phyloP scores from a whole-genome alignment of 2,113 vertebrate species.

The Spheniscus mendiculus region DNA sequence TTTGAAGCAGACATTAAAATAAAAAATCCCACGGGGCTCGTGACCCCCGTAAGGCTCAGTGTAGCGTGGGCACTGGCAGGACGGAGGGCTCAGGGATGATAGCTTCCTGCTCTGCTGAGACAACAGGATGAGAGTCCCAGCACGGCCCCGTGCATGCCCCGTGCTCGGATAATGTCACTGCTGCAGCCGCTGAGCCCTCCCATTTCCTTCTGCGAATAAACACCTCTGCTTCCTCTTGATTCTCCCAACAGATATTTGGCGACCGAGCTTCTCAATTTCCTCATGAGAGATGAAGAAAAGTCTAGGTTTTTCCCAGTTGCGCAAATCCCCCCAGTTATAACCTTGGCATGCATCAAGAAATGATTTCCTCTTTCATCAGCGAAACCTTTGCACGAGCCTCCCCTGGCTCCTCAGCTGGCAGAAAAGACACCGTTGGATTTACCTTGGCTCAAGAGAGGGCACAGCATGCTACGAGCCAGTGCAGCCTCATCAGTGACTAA shows the following conservation, averaged over 20 bases:
- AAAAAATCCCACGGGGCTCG: neutral
- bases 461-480: neutral
- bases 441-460: neutral
- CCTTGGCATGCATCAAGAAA: constrained; percentile 5
- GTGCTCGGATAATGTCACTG: neutral
- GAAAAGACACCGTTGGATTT: neutral
- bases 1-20: constrained; percentile 26
- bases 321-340: neutral
- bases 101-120: constrained; percentile 28
- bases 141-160: neutral
- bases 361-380: constrained; percentile 4
- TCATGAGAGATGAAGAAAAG: constrained; percentile 37
- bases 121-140: constrained; percentile 61
- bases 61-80: neutral
- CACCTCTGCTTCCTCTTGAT: constrained; percentile 64
- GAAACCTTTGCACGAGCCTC: constrained; percentile 5
- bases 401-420: neutral
- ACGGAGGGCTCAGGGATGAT: neutral
- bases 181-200: constrained; percentile 11
- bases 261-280: constrained; percentile 21
- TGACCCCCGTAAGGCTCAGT: neutral
- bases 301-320: constrained; percentile 53
- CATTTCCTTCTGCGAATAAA: constrained; percentile 54
- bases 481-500: neutral
- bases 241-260: constrained; percentile 61